Evolutionary conservation across 1,140 invertebrate species (phyloP).

Genomic region (Platyura marginata): DNA sequence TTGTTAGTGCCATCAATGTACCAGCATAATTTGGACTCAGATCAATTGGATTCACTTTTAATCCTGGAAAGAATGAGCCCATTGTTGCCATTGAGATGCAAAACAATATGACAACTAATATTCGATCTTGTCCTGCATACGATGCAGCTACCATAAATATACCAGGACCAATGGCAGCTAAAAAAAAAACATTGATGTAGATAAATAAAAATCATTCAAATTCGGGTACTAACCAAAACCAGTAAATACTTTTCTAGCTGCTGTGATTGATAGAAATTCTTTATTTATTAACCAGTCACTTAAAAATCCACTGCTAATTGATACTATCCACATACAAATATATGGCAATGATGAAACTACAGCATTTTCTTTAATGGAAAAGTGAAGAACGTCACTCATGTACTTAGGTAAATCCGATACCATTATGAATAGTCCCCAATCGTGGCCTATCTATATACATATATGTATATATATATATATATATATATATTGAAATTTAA

Average conservation of each 20-base stretch:
- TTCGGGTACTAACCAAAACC: constrained; percentile 33
- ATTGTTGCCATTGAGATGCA: constrained; percentile 52
- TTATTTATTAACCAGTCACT: constrained; percentile 45
- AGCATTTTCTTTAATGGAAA: constrained; percentile 55
- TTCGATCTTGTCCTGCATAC: constrained; percentile 53
- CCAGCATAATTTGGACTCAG: constrained; percentile 68
- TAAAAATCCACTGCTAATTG: constrained; percentile 40
- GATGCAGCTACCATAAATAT: constrained; percentile 62
- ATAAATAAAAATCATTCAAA: not conserved
- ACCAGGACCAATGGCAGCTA: constrained; percentile 50
- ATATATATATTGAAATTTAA: not conserved
- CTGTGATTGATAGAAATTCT: constrained; percentile 34
- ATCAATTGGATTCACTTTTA: constrained; percentile 67
- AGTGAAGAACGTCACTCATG: constrained; percentile 72
- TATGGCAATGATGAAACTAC: constrained; percentile 49
- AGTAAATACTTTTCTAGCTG: constrained; percentile 52
- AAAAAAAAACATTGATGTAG: not conserved
- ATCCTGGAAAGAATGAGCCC: constrained; percentile 56
- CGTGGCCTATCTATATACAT: constrained; percentile 46
- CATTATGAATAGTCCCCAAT: constrained; percentile 91
- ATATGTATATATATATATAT: constrained; percentile 17
- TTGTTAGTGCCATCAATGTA: constrained; percentile 60
- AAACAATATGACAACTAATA: constrained; percentile 41
- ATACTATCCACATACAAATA: constrained; percentile 51
- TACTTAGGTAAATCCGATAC: constrained; percentile 84